Base-by-base conservation (phyloP, 2,888 invertebrate genomes). In the Nymphalis c-album region DNA sequence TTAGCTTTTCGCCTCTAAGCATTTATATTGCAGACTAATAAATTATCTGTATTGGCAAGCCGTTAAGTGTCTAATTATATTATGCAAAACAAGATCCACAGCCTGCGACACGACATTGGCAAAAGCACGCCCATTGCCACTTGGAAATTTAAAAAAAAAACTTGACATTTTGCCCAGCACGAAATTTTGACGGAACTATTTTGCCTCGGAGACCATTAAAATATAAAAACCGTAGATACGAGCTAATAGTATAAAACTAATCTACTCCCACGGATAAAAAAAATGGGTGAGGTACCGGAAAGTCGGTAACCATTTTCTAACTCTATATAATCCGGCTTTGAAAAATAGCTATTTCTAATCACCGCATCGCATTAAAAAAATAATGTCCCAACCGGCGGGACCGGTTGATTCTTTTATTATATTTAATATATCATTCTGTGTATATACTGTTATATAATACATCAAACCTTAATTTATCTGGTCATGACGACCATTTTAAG, bases 381-480 rank as follows among this genome's bases (percentile, higher is more conserved):
- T 55, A 55, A 76, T 81, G 82, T 84, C 82, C 76, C 67, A 81
- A 87, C 86, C 83, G 83, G 87, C 85, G 80, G 60, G 73, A 67
- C 73, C 76, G 77, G 77, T 20, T 20, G 50, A 22, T 55, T 55
- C 26, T 55, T 55, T 77, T 74, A 59, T 74, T 84, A 78, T 81
- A 85, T 77, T 69, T 81, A 85, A 90, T 90, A 84, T 86, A 88
- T 89, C 88, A 88, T 86, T 82, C 82, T 2, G n/a, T 31, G 76
- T 83, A 83, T 81, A 80, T 82, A 80, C 78, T 82, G 80, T 87
- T 86, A 87, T 84, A 82, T 85, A 88, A 88, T 88, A 83, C 84
- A 85, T 87, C 86, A 84, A 85, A 78, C 73, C 71, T 80, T 87
- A 85, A 89, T 91, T 89, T 89, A 89, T 88, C 81, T 85, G 86